Percentiles rank a stretch among this genome's conserved stretches.
Evolutionary conservation across 2,888 invertebrate species (phyloP).

Genomic region (Sylvicola cinctus): DNA sequence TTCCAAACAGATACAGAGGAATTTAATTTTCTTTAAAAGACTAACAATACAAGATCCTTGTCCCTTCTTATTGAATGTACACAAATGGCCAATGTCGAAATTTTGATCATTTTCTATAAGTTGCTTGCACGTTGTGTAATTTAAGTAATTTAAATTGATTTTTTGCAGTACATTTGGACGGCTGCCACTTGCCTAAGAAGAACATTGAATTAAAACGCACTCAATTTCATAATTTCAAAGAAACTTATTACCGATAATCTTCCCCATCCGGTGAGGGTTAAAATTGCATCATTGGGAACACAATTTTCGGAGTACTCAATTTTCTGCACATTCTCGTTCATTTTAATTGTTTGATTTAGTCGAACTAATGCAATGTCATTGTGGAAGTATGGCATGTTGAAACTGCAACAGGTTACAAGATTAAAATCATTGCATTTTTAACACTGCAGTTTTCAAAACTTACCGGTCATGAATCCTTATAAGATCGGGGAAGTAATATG

Average conservation of each 20-base stretch:
- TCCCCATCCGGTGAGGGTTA: constrained; percentile 34
- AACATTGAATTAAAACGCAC: too few relatives aligned
- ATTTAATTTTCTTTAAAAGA: background rate
- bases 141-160: background rate
- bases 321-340: constrained; percentile 27
- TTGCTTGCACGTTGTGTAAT: constrained; percentile 27
- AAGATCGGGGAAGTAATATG: too few relatives aligned
- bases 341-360: constrained; percentile 27
- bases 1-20: too few relatives aligned
- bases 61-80: constrained; percentile 30
- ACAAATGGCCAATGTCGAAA: constrained; percentile 30
- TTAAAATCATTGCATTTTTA: too few relatives aligned
- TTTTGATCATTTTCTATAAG: constrained; percentile 19
- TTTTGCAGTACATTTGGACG: background rate
- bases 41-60: constrained; percentile 25
- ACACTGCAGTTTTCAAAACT: too few relatives aligned
- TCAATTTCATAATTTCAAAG: background rate
- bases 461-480: too few relatives aligned
- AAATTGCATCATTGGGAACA: constrained; percentile 25
- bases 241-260: constrained; percentile 10
- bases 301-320: constrained; percentile 30
- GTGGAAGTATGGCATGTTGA: constrained; percentile 4
- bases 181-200: background rate
- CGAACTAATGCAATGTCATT: constrained; percentile 42
- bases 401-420: too few relatives aligned